These are phyloP conservation scores for Drosophila saltans DNA, from an alignment of 1,140 invertebrate genomes.

Conservation along the genomic window DNA sequence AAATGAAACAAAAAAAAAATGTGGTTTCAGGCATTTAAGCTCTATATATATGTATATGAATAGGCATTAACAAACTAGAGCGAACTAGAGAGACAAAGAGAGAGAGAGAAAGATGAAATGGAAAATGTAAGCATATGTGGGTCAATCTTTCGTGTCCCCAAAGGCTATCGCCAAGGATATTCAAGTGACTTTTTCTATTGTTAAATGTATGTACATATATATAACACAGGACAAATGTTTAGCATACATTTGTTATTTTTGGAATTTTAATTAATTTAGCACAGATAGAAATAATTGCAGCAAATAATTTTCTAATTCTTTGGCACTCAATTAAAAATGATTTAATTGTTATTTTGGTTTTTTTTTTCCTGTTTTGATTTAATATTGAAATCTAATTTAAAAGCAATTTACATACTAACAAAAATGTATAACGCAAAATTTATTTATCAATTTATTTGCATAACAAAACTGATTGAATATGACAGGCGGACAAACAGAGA, in stretches of 20 bases:
- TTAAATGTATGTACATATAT: no score
- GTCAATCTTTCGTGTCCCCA: background rate
- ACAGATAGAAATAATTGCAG: background rate
- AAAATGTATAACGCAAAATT: slow-evolving; percentile 55
- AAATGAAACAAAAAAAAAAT: slow-evolving; percentile 10
- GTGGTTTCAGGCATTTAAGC: slow-evolving; percentile 14
- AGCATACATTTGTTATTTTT: slow-evolving; percentile 1
- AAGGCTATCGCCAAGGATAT: slow-evolving; percentile 1
- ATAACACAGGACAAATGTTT: background rate
- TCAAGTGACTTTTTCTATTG: background rate
- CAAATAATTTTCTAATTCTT: background rate
- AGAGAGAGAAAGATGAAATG: background rate
- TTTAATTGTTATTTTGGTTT: background rate
- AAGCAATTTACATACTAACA: slow-evolving; percentile 49
- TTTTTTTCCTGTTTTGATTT: slow-evolving; percentile 4
- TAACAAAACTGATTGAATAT: slow-evolving; percentile 74
- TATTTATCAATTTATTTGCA: slow-evolving; percentile 74
- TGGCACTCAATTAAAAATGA: slow-evolving; percentile 1
- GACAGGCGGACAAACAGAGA: slow-evolving; percentile 25
- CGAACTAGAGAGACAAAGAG: background rate
- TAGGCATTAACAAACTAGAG: slow-evolving; percentile 1
- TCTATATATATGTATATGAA: background rate
- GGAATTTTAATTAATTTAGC: background rate
- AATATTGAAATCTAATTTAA: slow-evolving; percentile 46
- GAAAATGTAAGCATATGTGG: slow-evolving; percentile 5